phyloP scores from a whole-genome alignment of 92 coral and sea anemone genomes.

The Phymanthus crucifer region DNA sequence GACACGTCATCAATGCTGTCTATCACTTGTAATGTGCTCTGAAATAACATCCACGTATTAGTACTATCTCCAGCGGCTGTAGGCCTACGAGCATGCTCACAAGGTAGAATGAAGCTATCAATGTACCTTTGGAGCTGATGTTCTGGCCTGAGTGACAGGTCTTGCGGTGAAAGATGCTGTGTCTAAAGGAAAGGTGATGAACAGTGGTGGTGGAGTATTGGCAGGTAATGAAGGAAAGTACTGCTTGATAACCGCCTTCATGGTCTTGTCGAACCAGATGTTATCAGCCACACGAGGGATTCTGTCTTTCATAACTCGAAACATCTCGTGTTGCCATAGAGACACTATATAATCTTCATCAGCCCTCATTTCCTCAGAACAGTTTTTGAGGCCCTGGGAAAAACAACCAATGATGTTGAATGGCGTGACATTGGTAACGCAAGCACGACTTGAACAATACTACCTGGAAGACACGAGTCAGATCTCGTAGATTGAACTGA shows the following conservation, averaged over 20 bases:
- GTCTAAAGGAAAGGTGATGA: slow-evolving; percentile 88
- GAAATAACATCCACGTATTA: not conserved
- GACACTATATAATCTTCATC: slow-evolving; percentile 96
- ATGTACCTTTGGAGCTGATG: slow-evolving; percentile 65
- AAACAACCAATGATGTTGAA: not conserved
- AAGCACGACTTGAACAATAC: too few relatives aligned
- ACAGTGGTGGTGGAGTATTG: slow-evolving; percentile 90
- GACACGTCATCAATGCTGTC: slow-evolving; percentile 74
- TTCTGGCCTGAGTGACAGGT: slow-evolving; percentile 77
- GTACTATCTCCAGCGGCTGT: not conserved
- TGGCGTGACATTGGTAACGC: not conserved
- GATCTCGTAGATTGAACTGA: slow-evolving; percentile 74
- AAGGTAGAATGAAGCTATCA: not conserved
- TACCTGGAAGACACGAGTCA: slow-evolving; percentile 28
- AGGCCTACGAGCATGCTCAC: not conserved
- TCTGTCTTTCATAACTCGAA: slow-evolving; percentile 89
- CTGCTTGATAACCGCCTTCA: slow-evolving; percentile 81
- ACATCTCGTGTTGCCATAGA: slow-evolving; percentile 93
- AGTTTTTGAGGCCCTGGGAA: slow-evolving; percentile 87
- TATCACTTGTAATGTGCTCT: slow-evolving; percentile 73
- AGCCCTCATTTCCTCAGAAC: slow-evolving; percentile 97
- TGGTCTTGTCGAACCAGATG: slow-evolving; percentile 90
- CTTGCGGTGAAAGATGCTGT: slow-evolving; percentile 71
- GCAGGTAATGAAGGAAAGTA: slow-evolving; percentile 88
- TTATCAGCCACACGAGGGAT: slow-evolving; percentile 84